These are phyloP conservation scores for Peromyscus eremicus DNA, from an alignment of 2,797 vertebrate species.

Conservation along the genomic window DNA sequence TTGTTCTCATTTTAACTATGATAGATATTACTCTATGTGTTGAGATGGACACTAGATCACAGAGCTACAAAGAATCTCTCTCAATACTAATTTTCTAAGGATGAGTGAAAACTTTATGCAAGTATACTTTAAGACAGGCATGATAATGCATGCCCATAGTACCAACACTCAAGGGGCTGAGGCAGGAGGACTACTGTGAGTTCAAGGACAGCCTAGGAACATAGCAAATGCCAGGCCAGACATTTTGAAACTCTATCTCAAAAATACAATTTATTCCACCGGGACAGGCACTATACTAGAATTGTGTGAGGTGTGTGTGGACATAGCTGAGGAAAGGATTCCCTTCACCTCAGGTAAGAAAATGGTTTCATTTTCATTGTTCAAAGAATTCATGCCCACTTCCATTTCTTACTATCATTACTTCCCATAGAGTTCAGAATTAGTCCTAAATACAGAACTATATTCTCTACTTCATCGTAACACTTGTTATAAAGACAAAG, in stretches of 20 bases:
- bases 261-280: background rate
- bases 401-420: background rate
- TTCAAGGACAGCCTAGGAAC: background rate
- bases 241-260: background rate
- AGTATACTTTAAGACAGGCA: background rate
- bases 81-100: background rate
- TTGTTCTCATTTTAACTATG: background rate
- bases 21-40: background rate
- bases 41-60: background rate
- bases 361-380: background rate
- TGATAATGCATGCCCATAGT: background rate
- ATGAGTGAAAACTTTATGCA: background rate
- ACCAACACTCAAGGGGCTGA: background rate
- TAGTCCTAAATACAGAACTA: background rate
- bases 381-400: background rate
- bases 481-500: background rate
- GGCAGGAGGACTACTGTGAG: background rate
- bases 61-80: background rate
- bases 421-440: background rate
- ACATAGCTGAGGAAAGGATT: background rate
- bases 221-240: background rate
- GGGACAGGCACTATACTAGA: background rate
- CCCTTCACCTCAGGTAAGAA: background rate
- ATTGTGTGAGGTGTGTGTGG: background rate
- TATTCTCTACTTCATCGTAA: background rate